phyloP scores from a whole-genome alignment of 2,888 invertebrate species.

The Apantesis nais region DNA sequence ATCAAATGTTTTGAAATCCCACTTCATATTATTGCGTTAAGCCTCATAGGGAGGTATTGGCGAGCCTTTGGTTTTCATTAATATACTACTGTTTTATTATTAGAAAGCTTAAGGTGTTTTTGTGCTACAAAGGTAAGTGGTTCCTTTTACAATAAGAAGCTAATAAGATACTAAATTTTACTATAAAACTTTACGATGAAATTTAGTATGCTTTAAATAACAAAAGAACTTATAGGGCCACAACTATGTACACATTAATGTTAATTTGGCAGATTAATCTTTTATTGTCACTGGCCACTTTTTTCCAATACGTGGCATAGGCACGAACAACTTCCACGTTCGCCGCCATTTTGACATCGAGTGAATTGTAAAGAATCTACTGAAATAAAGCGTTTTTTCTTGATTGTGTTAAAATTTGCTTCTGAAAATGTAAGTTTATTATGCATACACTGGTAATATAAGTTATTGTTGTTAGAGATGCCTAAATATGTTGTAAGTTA shows the following conservation, averaged over 20 bases:
- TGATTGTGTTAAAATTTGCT: constrained; percentile 84
- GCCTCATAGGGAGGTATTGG: neutral
- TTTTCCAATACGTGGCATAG: constrained; percentile 91
- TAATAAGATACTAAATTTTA: neutral
- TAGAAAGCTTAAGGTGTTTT: neutral
- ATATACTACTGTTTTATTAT: neutral
- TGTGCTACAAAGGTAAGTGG: neutral
- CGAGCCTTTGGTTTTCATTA: neutral
- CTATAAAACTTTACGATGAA: too few relatives aligned
- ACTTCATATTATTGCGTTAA: neutral
- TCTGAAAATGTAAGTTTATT: constrained; percentile 82
- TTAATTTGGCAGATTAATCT: constrained; percentile 7
- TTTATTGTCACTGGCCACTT: constrained; percentile 76
- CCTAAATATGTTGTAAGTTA: constrained; percentile 42
- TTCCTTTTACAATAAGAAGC: neutral
- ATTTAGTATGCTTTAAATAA: neutral
- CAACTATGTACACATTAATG: neutral
- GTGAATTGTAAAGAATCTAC: constrained; percentile 89
- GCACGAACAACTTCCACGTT: constrained; percentile 91
- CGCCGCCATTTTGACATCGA: constrained; percentile 93
- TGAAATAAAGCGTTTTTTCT: constrained; percentile 89
- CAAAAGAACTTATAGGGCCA: neutral
- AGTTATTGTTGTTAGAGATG: constrained; percentile 23
- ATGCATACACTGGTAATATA: constrained; percentile 26
- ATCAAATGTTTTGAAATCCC: neutral